These are phyloP conservation scores for Peromyscus attwateri DNA, from an alignment of 2,797 vertebrate species.

Conservation along the genomic window DNA sequence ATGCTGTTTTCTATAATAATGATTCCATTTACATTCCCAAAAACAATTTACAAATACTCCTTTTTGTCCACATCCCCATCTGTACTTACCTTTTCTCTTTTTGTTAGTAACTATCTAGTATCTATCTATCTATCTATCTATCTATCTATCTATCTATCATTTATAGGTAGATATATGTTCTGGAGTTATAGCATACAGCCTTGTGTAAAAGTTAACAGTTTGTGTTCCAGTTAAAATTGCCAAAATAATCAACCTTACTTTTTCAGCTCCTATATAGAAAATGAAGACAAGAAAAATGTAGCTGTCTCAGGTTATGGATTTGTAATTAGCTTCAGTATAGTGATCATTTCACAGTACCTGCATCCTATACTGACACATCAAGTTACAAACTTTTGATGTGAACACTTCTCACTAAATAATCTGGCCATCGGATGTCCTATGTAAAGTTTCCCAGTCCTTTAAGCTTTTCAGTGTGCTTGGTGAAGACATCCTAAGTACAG, in stretches of 20 bases:
- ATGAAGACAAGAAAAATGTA: not conserved
- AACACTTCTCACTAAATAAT: not conserved
- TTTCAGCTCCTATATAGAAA: not conserved
- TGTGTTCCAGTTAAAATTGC: not conserved
- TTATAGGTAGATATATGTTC: not conserved
- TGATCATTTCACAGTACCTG: not conserved
- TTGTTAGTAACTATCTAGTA: not conserved
- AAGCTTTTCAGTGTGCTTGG: not conserved
- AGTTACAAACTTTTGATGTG: not conserved
- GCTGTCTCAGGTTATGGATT: not conserved
- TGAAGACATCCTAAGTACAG: not conserved
- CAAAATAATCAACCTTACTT: not conserved
- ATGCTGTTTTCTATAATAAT: not conserved
- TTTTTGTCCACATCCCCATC: not conserved
- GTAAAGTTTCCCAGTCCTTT: not conserved
- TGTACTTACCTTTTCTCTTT: not conserved
- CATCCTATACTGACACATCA: not conserved
- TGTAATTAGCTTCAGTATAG: not conserved
- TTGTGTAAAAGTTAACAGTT: not conserved
- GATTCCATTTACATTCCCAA: not conserved
- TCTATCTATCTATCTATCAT: no score
- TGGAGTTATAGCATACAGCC: not conserved
- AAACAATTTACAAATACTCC: not conserved
- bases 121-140: no score
- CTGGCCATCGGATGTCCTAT: not conserved